These are phyloP conservation scores for Dasyornis broadbenti DNA, from an alignment of 2,113 vertebrate genomes.

Conservation along the genomic window DNA sequence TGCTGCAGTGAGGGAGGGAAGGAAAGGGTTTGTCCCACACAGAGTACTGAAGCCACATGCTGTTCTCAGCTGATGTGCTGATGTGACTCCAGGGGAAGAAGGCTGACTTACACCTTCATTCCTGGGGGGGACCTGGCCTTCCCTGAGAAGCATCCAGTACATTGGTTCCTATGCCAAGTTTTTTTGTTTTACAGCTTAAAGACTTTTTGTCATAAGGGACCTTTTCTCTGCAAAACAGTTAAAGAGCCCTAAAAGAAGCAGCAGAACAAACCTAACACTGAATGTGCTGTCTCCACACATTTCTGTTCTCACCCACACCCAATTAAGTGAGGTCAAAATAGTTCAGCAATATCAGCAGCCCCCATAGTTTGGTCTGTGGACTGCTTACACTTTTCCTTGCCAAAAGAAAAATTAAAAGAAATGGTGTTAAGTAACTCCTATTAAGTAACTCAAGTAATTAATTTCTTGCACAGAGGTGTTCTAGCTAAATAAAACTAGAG, in stretches of 20 bases:
- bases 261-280: not conserved
- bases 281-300: not conserved
- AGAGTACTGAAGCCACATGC: not conserved
- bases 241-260: not conserved
- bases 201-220: not conserved
- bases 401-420: not conserved
- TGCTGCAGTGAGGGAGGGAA: not conserved
- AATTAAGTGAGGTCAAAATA: not conserved
- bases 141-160: not conserved
- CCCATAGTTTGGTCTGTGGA: not conserved
- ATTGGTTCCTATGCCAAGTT: not conserved
- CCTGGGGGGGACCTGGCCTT: not conserved
- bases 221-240: not conserved
- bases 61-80: not conserved
- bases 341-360: not conserved
- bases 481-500: not conserved
- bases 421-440: not conserved
- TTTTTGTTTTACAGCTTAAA: not conserved
- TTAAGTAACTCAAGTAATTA: not conserved
- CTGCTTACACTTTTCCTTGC: not conserved
- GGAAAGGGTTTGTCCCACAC: accelerated
- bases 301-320: not conserved
- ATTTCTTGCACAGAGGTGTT: not conserved
- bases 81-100: not conserved
- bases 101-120: not conserved